Conservation (phyloP, 2,797 vertebrate genomes). For the Sebastes hubbsi region DNA sequence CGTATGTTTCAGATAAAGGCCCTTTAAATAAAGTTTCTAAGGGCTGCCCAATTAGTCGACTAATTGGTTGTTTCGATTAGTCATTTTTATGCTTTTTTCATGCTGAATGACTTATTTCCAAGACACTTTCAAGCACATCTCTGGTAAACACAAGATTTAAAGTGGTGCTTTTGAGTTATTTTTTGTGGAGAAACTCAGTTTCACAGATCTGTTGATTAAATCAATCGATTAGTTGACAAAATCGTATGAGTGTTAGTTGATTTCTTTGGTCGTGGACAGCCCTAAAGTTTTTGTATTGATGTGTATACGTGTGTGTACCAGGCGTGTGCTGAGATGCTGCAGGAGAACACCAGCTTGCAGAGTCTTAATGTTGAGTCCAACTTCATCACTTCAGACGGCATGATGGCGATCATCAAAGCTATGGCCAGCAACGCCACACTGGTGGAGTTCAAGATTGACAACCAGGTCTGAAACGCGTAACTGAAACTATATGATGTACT, state of each 20-base stretch:
- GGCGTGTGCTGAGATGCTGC: constrained; percentile 94
- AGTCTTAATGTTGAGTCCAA: constrained; percentile 97
- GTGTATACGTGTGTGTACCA: constrained; percentile 54
- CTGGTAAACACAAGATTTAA: background rate
- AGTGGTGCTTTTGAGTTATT: background rate
- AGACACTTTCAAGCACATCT: background rate
- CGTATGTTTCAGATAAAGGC: no score
- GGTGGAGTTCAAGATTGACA: constrained; percentile 92
- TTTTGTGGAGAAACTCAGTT: background rate
- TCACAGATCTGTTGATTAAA: background rate
- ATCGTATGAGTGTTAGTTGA: background rate
- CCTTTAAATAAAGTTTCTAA: no score
- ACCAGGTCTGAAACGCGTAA: constrained; percentile 83
- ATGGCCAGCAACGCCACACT: constrained; percentile 86
- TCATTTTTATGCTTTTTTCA: no score
- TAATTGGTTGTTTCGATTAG: no score
- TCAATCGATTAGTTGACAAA: background rate
- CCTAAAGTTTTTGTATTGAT: background rate
- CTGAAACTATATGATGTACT: background rate
- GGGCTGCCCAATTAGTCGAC: no score
- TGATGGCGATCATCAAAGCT: constrained; percentile 90
- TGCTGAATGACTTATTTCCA: no score
- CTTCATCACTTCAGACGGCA: constrained; percentile 93
- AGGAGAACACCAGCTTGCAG: constrained; percentile 89
- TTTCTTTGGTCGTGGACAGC: no score